Conservation (phyloP, 2,113 vertebrate species). For the Vidua chalybeata region DNA sequence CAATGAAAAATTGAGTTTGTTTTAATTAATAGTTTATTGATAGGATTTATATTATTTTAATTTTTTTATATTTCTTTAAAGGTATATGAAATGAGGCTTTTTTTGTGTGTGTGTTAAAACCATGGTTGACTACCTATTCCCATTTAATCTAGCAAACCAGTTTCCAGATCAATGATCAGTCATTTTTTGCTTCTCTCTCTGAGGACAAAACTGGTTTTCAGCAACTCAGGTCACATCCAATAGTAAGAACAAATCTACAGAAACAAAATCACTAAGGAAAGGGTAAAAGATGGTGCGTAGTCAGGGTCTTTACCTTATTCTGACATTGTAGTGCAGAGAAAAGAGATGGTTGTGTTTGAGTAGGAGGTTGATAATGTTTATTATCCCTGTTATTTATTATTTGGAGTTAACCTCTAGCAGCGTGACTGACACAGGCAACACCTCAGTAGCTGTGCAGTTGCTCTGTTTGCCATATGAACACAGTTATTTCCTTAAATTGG, state of each 20-base stretch:
- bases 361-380: background rate
- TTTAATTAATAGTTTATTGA: background rate
- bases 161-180: background rate
- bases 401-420: background rate
- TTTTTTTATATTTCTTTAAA: background rate
- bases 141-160: background rate
- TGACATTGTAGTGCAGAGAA: background rate
- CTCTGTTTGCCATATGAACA: background rate
- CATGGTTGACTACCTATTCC: background rate
- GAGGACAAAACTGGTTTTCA: background rate
- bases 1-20: background rate
- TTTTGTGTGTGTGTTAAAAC: background rate
- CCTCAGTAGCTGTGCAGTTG: background rate
- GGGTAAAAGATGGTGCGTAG: background rate
- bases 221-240: background rate
- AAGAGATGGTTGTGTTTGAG: background rate
- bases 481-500: slow-evolving; percentile 3
- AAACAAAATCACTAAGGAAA: background rate
- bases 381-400: slow-evolving; percentile 21
- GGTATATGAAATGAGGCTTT: rapidly evolving
- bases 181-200: background rate
- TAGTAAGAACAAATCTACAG: background rate
- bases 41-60: background rate
- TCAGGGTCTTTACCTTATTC: background rate
- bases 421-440: background rate